Base-by-base conservation (phyloP, 2,888 invertebrate species). In the Drosophila anomelani region DNA sequence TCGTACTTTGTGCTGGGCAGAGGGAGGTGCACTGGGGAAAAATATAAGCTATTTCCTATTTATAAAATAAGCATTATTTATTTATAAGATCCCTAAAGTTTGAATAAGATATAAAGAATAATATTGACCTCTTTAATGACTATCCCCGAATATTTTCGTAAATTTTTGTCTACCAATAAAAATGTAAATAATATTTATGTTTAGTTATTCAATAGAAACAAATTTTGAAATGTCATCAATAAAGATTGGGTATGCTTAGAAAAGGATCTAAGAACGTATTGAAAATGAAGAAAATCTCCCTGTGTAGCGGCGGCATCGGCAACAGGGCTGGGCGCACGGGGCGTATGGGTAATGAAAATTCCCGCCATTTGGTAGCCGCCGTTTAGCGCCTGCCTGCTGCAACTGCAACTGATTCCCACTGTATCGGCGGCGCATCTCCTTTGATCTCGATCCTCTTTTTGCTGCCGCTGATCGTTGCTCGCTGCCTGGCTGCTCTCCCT, bases 281-380 rank as follows among this genome's bases (percentile, higher is more conserved):
- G 23, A 26, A 36, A 4, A 5, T 7, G 8, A 36, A 36, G 4
- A 9, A 55, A 17, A 32, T 39, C 6, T 34, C 0, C 5, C 4
- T 20, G 38, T 62, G 61, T 17, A 12, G 41, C 36, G 43, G 39
- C 41, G 36, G 26, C 34, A 57, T 23, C 23, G 12, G 20, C 26
- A 43, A 23, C 53, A 12, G 53, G 57, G 53, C 32, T 38, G n/a
- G 47, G 47, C 36, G 43, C 41, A 78, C 74, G 90, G 88, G 85
- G 90, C 90, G 90, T 89, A 89, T 85, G 84, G 75, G 84, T 72
- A 77, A 90, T 86, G 90, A 76, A 83, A 83, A 78, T 88, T 78
- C 75, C 75, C 80, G 83, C 71, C 83, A 73, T 60, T 88, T 81
- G 76, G 60, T 66, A 70, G 89, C 75, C 86, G 77, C 71, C 89